Evolutionary conservation across 2,113 vertebrate species (phyloP).

Genomic region (Enhydra lutris): DNA sequence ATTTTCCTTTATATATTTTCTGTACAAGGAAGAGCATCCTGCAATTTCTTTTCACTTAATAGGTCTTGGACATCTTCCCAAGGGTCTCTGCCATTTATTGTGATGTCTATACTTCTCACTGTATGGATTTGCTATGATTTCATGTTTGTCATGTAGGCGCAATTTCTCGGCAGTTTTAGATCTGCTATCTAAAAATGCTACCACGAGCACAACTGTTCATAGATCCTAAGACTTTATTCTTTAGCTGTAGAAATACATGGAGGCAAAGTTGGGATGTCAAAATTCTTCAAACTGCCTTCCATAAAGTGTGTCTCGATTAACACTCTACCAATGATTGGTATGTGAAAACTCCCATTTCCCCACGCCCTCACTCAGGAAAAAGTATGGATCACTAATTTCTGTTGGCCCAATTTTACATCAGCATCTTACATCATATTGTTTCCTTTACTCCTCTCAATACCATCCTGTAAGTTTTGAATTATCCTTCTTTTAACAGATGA

Average conservation of each 20-base stretch:
- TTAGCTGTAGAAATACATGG: not conserved
- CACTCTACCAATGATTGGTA: not conserved
- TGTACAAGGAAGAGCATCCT: not conserved
- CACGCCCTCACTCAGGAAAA: not conserved
- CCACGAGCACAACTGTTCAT: not conserved
- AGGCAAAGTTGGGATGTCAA: not conserved
- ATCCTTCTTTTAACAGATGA: not conserved
- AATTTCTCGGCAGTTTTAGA: not conserved
- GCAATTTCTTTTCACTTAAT: not conserved
- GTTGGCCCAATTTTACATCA: not conserved
- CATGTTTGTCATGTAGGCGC: not conserved
- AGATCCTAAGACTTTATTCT: not conserved
- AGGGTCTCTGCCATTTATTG: not conserved
- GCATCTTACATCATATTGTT: not conserved
- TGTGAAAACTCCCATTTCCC: not conserved
- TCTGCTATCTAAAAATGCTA: not conserved
- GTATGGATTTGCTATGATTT: not conserved
- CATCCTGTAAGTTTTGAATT: not conserved
- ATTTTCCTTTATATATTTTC: not conserved
- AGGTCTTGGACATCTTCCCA: not conserved
- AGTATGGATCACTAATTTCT: not conserved
- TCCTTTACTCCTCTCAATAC: not conserved
- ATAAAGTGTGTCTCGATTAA: not conserved
- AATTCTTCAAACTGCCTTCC: not conserved
- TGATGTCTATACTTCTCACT: not conserved